Conservation (phyloP, 2,888 invertebrate species). For the Arctia plantaginis region DNA sequence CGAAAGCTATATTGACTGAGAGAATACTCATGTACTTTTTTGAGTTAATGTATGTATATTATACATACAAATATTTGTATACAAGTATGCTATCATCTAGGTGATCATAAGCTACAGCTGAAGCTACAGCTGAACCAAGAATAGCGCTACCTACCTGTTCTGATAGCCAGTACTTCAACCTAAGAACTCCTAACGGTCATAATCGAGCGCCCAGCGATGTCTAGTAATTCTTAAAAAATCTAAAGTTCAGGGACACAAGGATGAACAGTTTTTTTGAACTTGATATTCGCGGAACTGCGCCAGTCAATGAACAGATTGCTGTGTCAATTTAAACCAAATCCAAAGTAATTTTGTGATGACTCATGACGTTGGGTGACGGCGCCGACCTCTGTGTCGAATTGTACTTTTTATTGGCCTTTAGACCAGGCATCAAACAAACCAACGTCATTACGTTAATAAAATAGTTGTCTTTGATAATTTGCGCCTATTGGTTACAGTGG, state of each 20-base stretch:
- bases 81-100: no score
- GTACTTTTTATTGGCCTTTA: neutral
- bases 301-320: constrained; percentile 3
- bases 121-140: no score
- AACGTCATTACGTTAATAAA: constrained; percentile 7
- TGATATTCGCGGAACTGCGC: neutral
- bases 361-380: constrained; percentile 8
- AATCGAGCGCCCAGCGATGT: neutral
- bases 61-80: no score
- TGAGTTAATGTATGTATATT: no score
- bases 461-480: neutral
- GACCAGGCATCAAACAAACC: neutral
- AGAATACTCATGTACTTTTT: no score
- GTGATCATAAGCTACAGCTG: no score
- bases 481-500: neutral
- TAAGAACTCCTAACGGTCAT: no score
- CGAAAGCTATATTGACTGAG: no score
- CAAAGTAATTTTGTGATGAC: constrained; percentile 1
- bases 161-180: no score
- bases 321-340: constrained; percentile 2
- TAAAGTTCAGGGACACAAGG: neutral
- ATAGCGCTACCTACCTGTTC: no score
- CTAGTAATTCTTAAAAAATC: neutral
- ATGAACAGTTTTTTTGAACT: neutral
- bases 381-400: constrained; percentile 7